Evolutionary conservation across 2,113 vertebrate species (phyloP).

Genomic region (Tragelaphus scriptus): DNA sequence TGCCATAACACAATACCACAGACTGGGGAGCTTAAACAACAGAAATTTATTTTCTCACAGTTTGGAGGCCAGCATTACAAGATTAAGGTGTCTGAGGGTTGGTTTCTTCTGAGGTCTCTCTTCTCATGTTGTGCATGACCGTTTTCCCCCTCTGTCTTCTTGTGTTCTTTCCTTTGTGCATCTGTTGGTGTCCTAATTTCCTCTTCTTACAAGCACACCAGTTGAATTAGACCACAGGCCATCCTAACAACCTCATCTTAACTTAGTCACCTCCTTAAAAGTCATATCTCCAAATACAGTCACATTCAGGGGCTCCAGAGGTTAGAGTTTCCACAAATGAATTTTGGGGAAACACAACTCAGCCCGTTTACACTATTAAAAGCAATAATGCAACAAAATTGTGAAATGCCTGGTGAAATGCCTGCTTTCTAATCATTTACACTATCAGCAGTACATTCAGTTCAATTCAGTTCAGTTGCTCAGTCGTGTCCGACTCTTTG

Average conservation of each 20-base stretch:
- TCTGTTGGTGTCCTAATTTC: not conserved
- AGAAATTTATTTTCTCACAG: not conserved
- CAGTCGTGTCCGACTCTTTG: too few species aligned
- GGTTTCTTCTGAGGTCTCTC: not conserved
- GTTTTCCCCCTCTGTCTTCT: not conserved
- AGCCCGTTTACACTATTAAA: not conserved
- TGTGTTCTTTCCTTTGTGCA: not conserved
- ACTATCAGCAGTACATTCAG: not conserved
- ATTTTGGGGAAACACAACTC: not conserved
- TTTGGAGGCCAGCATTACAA: not conserved
- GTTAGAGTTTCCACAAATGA: not conserved
- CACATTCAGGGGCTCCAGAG: not conserved
- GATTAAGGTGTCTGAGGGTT: not conserved
- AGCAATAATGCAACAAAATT: not conserved
- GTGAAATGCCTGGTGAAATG: not conserved
- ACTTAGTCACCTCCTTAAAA: not conserved
- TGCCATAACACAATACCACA: not conserved
- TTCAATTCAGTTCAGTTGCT: too few species aligned
- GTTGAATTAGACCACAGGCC: not conserved
- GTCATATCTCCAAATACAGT: not conserved
- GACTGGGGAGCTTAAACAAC: not conserved
- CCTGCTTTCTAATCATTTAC: not conserved
- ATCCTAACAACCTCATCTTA: not conserved
- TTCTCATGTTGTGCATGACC: not conserved
- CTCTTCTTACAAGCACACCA: not conserved